Base-by-base conservation (phyloP, 37 sponge, comb jelly and placozoan genomes). In the Halisarca cf. caerulea region DNA sequence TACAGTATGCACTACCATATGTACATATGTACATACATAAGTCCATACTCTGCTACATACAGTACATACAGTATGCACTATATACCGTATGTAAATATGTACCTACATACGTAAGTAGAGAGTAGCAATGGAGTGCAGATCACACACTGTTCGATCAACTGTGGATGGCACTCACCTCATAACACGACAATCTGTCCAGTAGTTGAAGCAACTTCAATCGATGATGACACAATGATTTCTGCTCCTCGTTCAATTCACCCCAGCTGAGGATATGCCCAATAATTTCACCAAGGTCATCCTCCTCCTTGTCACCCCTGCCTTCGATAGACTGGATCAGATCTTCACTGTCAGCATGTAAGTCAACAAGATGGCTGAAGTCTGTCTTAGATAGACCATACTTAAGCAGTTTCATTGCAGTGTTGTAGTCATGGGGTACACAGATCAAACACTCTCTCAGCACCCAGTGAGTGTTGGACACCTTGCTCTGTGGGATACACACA, bases 401-500 rank as follows among this genome's bases (percentile, higher is more conserved):
- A 32, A 95, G 84, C 30, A 95, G 84, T 59, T 89, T 86, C 37
- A 33, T 90, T 23, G 83, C 59, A 3, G 93, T 75, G 0, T 82
- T 24, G 30, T 94, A 68, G 95, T 91, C 27, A 80, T 92, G 34
- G 81, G 95, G 28, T 78, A 92, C 45, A 66, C 70, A 24, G 93
- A 95, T n/a, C 83, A 90, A 36, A 92, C 95, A 38, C 89, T 88
- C 66, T 38, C 55, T 68, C 77, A 74, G 25, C 7, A 92, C 78
- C 85, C 88, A 66, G 91, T 91, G 91, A 92, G 93, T 30, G 86
- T 82, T 42, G 87, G 88, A 20, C 79, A 88, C 69, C 62, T 86
- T 79, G 92, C 82, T 28, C 47, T 44, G 84, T 17, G 6, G 34
- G 14, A 64, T 15, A 64, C 68, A 64, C 68, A 11, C 68, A 64